Evolutionary conservation across 2,113 vertebrate genomes (phyloP).

Genomic region (Anguilla japonica): DNA sequence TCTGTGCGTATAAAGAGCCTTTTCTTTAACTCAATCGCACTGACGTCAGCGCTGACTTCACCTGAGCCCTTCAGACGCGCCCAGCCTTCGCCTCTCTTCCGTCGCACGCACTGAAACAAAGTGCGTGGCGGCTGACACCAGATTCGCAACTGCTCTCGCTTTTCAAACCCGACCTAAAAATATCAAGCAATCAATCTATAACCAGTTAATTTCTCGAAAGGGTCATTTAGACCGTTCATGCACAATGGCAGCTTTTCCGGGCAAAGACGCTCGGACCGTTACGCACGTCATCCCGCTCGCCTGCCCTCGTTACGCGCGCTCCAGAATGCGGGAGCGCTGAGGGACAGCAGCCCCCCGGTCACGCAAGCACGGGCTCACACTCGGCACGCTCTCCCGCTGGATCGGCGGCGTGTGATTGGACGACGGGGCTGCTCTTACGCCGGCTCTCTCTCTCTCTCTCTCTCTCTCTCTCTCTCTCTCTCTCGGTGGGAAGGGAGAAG

Average conservation of each 20-base stretch:
- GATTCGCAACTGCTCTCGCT: background rate
- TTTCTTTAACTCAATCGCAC: slow-evolving; percentile 6
- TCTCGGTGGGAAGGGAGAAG: background rate
- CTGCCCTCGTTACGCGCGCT: background rate
- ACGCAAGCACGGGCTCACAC: background rate
- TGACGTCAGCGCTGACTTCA: slow-evolving; percentile 10
- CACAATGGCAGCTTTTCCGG: background rate
- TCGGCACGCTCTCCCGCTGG: background rate
- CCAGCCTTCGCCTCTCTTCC: background rate
- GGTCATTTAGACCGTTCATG: background rate
- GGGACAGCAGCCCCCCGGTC: background rate
- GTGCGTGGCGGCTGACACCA: background rate
- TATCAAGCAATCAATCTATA: slow-evolving; percentile 1
- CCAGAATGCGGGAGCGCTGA: background rate
- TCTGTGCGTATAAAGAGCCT: background rate
- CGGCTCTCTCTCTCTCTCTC: background rate
- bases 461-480: background rate
- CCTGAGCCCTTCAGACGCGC: background rate
- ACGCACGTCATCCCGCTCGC: background rate
- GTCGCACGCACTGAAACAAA: background rate
- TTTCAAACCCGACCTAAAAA: background rate
- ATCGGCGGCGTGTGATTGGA: background rate
- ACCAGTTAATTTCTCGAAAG: background rate
- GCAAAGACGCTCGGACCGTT: background rate
- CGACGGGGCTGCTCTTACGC: background rate